Conservation (phyloP, 2,113 vertebrate species). For the Cranoglanis bouderius region DNA sequence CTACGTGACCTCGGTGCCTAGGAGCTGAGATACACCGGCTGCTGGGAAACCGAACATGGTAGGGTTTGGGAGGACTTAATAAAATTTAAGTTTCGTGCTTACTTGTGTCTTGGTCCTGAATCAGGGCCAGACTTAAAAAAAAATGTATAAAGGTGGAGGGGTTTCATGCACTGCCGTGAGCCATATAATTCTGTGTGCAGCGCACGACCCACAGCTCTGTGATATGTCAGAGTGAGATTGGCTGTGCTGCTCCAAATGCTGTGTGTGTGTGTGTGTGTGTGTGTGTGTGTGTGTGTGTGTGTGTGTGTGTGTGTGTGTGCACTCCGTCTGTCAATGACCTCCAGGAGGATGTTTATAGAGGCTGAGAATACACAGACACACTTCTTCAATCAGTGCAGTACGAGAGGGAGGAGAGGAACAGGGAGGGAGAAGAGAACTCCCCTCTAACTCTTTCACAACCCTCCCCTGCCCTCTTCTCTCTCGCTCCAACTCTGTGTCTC, state of each 20-base stretch:
- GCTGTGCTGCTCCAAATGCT: constrained; percentile 2
- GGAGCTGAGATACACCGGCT: neutral
- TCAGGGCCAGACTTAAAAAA: neutral
- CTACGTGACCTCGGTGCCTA: constrained; percentile 14
- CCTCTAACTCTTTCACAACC: too few relatives aligned
- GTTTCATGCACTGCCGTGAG: neutral
- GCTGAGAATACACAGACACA: constrained; percentile 53
- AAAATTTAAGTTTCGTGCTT: neutral
- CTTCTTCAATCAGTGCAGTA: constrained; percentile 38
- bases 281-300: constrained; percentile 32
- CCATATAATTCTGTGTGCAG: neutral
- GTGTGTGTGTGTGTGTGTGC: constrained; percentile 25
- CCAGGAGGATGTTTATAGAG: constrained; percentile 58
- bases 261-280: constrained; percentile 1
- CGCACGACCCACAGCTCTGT: constrained; percentile 24
- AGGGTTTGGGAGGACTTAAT: neutral
- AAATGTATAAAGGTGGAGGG: neutral
- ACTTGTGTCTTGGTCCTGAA: neutral
- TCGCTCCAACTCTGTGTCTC: neutral
- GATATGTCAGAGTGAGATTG: constrained; percentile 33
- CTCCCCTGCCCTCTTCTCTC: neutral
- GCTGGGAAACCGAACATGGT: neutral
- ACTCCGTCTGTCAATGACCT: constrained; percentile 35
- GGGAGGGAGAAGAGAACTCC: neutral
- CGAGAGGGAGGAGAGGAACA: neutral